Percentiles rank a stretch among this genome's conserved stretches.
Evolutionary conservation across 2,888 invertebrate species (phyloP).

Genomic region (Amorpha juglandis): DNA sequence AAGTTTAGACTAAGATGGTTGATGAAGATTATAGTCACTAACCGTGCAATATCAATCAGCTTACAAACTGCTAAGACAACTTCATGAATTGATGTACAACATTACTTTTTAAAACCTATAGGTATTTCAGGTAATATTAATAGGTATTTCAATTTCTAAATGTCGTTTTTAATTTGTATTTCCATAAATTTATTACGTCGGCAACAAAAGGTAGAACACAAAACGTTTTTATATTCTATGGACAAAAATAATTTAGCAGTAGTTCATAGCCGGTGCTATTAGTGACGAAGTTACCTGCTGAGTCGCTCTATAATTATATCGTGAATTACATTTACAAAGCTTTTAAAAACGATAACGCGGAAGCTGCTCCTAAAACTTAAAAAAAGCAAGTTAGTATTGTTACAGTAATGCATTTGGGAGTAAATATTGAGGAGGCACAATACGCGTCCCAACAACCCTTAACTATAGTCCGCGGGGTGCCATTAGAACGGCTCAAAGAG

Average conservation of each 20-base stretch:
- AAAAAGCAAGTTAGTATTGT: slow-evolving; percentile 82
- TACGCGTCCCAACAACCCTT: slow-evolving; percentile 79
- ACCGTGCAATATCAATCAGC: too few relatives aligned
- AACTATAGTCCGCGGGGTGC: slow-evolving; percentile 80
- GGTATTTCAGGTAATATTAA: too few relatives aligned
- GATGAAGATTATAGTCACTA: too few relatives aligned
- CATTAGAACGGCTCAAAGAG: slow-evolving; percentile 82
- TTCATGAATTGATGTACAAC: too few relatives aligned
- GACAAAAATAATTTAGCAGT: slow-evolving; percentile 72
- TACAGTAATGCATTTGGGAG: slow-evolving; percentile 83
- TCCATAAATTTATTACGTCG: background rate
- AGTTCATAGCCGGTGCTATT: slow-evolving; percentile 63
- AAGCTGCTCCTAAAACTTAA: slow-evolving; percentile 81
- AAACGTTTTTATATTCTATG: slow-evolving; percentile 58
- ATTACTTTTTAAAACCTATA: background rate
- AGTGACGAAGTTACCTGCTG: slow-evolving; percentile 74
- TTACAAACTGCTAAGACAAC: too few relatives aligned
- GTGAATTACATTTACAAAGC: slow-evolving; percentile 78
- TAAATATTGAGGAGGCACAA: slow-evolving; percentile 83
- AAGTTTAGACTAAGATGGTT: too few relatives aligned
- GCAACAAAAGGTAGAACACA: slow-evolving; percentile 30
- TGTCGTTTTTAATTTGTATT: background rate
- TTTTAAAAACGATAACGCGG: slow-evolving; percentile 84
- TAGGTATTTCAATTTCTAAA: too few relatives aligned
- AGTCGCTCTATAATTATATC: slow-evolving; percentile 79